phyloP scores from a whole-genome alignment of 2,888 invertebrate species.

The Cosmia pyralina region DNA sequence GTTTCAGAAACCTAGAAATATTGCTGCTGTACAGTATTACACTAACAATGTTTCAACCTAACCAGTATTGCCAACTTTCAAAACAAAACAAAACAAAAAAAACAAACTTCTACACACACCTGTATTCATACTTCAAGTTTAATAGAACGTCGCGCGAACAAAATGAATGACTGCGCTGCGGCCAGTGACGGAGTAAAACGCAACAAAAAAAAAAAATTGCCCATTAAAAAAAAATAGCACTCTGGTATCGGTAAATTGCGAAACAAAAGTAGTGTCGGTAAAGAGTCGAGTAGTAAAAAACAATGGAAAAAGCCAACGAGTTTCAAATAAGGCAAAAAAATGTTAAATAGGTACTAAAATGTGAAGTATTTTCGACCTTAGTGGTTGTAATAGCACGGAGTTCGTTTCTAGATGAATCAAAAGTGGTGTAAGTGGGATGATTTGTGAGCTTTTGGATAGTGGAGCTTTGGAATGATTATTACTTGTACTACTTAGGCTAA shows the following conservation, averaged over 20 bases:
- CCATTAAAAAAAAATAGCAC: conserved; percentile 67
- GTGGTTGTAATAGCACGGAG: conserved; percentile 18
- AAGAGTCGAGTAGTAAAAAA: conserved; percentile 64
- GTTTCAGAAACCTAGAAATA: not conserved
- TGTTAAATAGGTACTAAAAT: conserved; percentile 49
- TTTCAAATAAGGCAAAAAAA: conserved; percentile 43
- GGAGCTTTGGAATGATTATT: not conserved
- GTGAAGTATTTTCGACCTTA: conserved; percentile 45
- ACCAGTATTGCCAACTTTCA: conserved; percentile 3
- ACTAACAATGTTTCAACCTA: not conserved
- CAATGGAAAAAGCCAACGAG: conserved; percentile 47
- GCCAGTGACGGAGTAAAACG: conserved; percentile 75
- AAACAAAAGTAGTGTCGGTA: conserved; percentile 78
- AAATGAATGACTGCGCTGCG: conserved; percentile 79
- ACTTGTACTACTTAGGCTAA: too few relatives aligned
- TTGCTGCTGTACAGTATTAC: not conserved
- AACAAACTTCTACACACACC: conserved; percentile 20
- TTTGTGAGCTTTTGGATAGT: conserved; percentile 7
- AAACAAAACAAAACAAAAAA: conserved; percentile 14
- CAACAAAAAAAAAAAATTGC: conserved; percentile 69
- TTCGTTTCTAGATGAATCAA: conserved; percentile 34
- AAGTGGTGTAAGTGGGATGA: conserved; percentile 8
- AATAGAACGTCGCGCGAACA: conserved; percentile 76
- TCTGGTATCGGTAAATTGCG: conserved; percentile 77
- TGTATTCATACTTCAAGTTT: conserved; percentile 71